Base-by-base conservation (phyloP, 2,888 invertebrate species). In the Chloromyia formosa region DNA sequence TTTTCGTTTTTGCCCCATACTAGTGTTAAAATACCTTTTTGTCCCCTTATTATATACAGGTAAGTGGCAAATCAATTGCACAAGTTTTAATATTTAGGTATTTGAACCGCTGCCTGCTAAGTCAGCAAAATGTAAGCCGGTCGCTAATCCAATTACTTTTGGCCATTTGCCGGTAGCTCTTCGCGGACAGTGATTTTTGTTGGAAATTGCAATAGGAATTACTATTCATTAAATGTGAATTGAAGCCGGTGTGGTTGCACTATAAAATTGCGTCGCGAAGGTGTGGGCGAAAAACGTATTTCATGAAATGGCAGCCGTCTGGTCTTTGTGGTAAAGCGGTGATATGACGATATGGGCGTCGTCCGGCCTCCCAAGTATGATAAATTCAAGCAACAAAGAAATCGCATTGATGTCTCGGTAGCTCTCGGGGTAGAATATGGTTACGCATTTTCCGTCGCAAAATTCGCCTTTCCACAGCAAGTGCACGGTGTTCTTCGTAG, bases 261-360 rank as follows among this genome's bases (percentile, higher is more conserved):
- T 35, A 35, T 35, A 4, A 35, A 35, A 35, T 7, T 35, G 7
- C 27, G 3, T 35, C 27, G 27, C 27, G 27, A 35, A 35, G 49
- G 49, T n/a, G 49, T n/a, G 14, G 49, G 49, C 49, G 12, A n/a
- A 49, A 49, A 49, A n/a, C 14, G 49, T 12, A 2, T n/a, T 49
- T 49, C 12, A 49, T 10, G 49, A 49, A 61, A 66, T 49, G 18
- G 66, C 45, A 66, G 16, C 22, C 22, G 66, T 66, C 45, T 49
- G 56, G 56, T 56, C 16, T 53, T 16, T n/a, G 20, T 10, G 22
- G 22, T 49, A 20, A 27, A 18, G 56, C 58, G 71, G 22, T 40
- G 23, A 56, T 35, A 23, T 23, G 35, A 22, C 18, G 56, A 42
- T 20, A 71, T 71, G 71, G 71, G 71, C 71, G 71, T 56, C 71